A percentile compares a stretch with the other conserved stretches of the same genome.
Conservation (phyloP, 2,113 vertebrate species). For the Bos javanicus region DNA sequence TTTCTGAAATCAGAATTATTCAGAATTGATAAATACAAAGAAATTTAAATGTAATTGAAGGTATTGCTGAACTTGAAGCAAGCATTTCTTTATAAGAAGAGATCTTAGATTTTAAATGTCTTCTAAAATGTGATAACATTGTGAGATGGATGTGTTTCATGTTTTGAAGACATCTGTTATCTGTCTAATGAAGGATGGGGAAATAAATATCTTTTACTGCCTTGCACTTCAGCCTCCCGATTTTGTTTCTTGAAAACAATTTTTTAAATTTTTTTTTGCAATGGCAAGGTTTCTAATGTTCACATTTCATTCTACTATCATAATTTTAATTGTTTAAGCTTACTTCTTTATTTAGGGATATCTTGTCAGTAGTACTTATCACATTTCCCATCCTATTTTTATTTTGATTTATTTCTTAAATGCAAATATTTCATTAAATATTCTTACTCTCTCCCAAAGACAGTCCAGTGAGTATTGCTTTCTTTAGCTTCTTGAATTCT, state of each 20-base stretch:
- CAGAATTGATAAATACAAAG: background rate
- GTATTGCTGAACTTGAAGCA: background rate
- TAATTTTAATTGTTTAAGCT: background rate
- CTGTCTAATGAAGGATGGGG: background rate
- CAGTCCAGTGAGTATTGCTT: background rate
- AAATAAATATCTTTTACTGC: background rate
- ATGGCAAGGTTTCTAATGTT: background rate
- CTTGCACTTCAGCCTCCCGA: background rate
- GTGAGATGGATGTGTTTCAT: slow-evolving; percentile 35
- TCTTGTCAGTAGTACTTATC: background rate
- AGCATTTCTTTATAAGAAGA: background rate
- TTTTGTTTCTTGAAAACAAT: slow-evolving; percentile 9
- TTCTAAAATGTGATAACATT: background rate
- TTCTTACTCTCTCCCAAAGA: background rate
- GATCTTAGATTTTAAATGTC: background rate
- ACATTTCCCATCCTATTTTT: background rate
- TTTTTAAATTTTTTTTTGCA: background rate
- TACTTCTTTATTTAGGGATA: background rate
- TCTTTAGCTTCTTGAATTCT: background rate
- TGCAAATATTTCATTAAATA: background rate
- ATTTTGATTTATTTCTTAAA: background rate
- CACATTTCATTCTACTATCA: background rate
- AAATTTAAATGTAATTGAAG: background rate
- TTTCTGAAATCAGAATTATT: background rate
- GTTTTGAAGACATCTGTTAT: slow-evolving; percentile 24